These are phyloP conservation scores for Ranitomeya imitator DNA, from an alignment of 2,113 vertebrate species.

Conservation along the genomic window DNA sequence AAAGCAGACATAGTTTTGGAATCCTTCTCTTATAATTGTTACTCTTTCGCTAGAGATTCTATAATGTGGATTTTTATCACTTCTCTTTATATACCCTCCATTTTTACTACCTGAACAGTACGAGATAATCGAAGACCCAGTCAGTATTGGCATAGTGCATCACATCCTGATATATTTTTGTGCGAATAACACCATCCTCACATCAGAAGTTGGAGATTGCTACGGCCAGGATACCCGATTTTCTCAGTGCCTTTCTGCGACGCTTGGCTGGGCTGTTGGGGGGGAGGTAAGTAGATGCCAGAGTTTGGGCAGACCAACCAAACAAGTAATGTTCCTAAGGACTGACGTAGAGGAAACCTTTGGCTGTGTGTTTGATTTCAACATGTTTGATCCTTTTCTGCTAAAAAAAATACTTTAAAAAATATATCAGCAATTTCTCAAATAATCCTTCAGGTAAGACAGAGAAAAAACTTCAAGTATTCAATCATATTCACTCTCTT, in stretches of 20 bases:
- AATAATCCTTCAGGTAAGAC: too few relatives aligned
- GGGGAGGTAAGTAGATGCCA: conserved; percentile 73
- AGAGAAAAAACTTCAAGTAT: too few relatives aligned
- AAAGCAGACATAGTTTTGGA: background rate
- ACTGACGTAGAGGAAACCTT: too few relatives aligned
- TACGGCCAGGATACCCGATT: conserved; percentile 61
- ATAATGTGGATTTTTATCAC: background rate
- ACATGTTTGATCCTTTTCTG: too few relatives aligned
- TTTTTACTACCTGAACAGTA: conserved; percentile 65
- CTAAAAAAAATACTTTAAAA: too few relatives aligned
- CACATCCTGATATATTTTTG: conserved; percentile 80
- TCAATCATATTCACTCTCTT: too few relatives aligned
- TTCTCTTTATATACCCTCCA: background rate
- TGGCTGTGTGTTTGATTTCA: too few relatives aligned
- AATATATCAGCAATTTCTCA: too few relatives aligned
- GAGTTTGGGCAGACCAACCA: too few relatives aligned
- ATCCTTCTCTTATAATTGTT: background rate
- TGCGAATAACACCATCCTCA: conserved; percentile 62
- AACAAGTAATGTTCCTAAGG: too few relatives aligned
- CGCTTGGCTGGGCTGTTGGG: conserved; percentile 79
- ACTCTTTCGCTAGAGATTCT: background rate
- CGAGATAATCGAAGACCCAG: conserved; percentile 66
- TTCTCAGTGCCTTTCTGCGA: conserved; percentile 68
- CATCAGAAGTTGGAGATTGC: conserved; percentile 65
- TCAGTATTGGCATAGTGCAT: conserved; percentile 71